Percentiles rank a stretch among this genome's conserved stretches.
phyloP scores from a whole-genome alignment of 1,140 invertebrate species.

The Drosophila neocordata region DNA sequence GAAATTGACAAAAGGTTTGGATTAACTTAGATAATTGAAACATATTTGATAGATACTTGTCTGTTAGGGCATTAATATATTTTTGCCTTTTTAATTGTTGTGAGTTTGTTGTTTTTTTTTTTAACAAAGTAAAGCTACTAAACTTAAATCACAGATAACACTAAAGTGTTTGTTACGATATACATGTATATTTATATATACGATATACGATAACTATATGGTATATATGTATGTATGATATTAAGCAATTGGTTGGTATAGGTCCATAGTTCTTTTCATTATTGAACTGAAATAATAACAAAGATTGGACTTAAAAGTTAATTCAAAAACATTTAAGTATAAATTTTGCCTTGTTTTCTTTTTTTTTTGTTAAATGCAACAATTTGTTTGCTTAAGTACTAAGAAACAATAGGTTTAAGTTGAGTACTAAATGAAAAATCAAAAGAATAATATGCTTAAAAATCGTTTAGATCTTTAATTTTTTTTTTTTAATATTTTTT shows the following conservation, averaged over 20 bases:
- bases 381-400: slow-evolving; percentile 66
- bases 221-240: slow-evolving; percentile 34
- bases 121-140: slow-evolving; percentile 81
- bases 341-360: slow-evolving; percentile 36
- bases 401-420: slow-evolving; percentile 62
- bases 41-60: slow-evolving; percentile 16
- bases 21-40: slow-evolving; percentile 4
- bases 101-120: slow-evolving; percentile 44
- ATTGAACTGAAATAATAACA: slow-evolving; percentile 62
- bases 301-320: slow-evolving; percentile 56
- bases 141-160: slow-evolving; percentile 82
- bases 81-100: slow-evolving; percentile 2
- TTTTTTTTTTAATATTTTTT: not conserved
- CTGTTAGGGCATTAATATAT: not conserved
- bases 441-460: slow-evolving; percentile 41
- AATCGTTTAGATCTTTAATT: not conserved
- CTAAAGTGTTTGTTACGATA: slow-evolving; percentile 79
- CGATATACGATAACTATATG: slow-evolving; percentile 53
- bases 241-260: slow-evolving; percentile 43
- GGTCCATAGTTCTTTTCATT: slow-evolving; percentile 21
- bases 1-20: slow-evolving; percentile 27
- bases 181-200: slow-evolving; percentile 49
- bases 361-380: slow-evolving; percentile 66
- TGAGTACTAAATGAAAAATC: slow-evolving; percentile 8
- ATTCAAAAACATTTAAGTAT: slow-evolving; percentile 64